These are phyloP conservation scores for Pachyramphus minor DNA, from an alignment of 2,113 vertebrate species.

Conservation along the genomic window DNA sequence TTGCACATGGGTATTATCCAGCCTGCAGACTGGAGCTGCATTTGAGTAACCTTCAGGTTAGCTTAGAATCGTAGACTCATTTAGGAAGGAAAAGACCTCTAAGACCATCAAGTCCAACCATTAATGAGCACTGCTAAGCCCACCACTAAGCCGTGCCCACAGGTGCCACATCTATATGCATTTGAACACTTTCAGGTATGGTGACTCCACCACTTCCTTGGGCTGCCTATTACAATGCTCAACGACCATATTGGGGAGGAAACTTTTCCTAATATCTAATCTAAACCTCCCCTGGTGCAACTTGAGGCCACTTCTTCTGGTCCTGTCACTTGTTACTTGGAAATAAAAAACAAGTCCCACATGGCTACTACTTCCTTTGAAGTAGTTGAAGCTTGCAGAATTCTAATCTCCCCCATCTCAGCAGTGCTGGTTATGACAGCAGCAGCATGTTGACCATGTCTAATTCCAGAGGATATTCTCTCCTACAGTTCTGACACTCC, in stretches of 20 bases:
- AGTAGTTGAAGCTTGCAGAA: neutral
- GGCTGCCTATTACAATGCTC: neutral
- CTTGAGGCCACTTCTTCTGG: neutral
- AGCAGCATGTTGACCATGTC: neutral
- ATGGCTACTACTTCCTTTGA: neutral
- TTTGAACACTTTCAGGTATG: neutral
- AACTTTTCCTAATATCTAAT: neutral
- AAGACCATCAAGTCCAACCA: neutral
- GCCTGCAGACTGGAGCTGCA: neutral
- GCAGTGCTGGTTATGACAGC: neutral
- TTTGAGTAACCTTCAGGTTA: neutral
- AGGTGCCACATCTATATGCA: fast-evolving
- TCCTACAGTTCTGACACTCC: neutral
- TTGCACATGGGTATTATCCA: neutral
- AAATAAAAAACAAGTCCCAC: neutral
- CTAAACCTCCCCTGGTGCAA: fast-evolving
- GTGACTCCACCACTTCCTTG: neutral
- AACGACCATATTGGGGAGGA: neutral
- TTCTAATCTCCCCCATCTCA: fast-evolving
- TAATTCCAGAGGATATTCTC: neutral
- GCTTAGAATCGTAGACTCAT: neutral
- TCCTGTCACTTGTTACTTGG: neutral
- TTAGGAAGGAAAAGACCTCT: neutral
- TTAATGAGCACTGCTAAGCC: neutral
- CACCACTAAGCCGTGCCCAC: neutral